These are phyloP conservation scores for Meleagris gallopavo DNA, from an alignment of 2,113 vertebrate species.

Conservation along the genomic window DNA sequence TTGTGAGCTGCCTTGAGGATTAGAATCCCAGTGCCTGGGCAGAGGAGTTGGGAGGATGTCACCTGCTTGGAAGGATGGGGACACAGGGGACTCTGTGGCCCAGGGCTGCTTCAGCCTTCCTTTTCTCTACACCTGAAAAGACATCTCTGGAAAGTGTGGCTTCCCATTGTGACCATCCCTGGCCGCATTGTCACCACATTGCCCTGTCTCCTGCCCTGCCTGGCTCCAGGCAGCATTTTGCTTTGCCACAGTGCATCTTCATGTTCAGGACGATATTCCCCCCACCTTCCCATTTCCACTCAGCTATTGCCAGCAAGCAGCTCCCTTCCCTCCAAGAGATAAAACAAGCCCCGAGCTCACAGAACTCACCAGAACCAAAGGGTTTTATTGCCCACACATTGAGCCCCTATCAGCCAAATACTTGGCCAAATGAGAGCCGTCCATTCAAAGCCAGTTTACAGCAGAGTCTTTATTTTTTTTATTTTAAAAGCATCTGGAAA, in stretches of 20 bases:
- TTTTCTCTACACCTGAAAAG: fast-evolving
- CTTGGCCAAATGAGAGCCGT: constrained; percentile 59
- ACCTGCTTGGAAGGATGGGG: background rate
- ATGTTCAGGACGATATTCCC: background rate
- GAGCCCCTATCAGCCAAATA: background rate
- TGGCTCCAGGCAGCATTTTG: fast-evolving
- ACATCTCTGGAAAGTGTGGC: background rate
- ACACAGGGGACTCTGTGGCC: background rate
- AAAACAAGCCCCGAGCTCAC: background rate
- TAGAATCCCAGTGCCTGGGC: background rate
- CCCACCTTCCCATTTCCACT: background rate
- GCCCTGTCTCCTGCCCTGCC: background rate
- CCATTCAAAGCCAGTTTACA: constrained; percentile 73
- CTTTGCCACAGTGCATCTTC: background rate
- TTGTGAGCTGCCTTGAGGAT: constrained; percentile 8
- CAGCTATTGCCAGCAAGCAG: fast-evolving
- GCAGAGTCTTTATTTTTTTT: constrained; percentile 72
- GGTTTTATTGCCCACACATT: constrained; percentile 18
- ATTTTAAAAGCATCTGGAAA: constrained; percentile 81
- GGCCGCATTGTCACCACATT: background rate
- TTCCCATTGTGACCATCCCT: background rate
- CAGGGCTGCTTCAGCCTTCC: background rate
- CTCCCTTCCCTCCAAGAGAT: background rate
- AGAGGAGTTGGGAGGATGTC: fast-evolving
- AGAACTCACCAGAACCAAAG: background rate